Conservation (phyloP, 2,113 vertebrate genomes). For the Rhipidura dahli region DNA sequence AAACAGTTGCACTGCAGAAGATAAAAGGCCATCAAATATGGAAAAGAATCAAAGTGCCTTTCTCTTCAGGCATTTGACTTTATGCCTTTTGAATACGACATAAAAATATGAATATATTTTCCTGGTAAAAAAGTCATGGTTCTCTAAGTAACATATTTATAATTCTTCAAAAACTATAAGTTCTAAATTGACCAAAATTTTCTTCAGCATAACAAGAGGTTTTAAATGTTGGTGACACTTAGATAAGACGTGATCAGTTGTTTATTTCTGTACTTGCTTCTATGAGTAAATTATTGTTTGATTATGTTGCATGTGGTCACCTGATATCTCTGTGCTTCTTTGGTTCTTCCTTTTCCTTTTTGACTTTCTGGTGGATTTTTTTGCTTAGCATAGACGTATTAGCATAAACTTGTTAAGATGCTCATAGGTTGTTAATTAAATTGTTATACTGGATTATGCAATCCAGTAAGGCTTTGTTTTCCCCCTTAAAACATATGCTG, state of each 20-base stretch:
- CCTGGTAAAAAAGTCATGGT: neutral
- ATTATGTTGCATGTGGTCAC: neutral
- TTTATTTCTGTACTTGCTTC: neutral
- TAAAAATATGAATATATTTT: neutral
- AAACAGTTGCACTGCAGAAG: neutral
- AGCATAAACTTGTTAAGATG: neutral
- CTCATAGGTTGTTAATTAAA: neutral
- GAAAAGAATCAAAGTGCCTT: neutral
- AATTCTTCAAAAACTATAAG: neutral
- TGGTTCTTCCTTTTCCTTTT: neutral
- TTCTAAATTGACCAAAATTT: neutral
- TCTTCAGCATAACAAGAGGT: neutral
- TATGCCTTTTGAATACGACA: neutral
- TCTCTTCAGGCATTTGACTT: neutral
- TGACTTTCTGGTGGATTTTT: neutral
- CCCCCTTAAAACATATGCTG: neutral
- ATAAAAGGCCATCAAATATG: neutral
- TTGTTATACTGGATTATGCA: neutral
- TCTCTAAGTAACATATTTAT: neutral
- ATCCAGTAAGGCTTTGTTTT: neutral
- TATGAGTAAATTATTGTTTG: neutral
- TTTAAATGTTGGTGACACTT: neutral
- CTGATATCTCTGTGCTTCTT: neutral
- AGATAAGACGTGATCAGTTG: neutral
- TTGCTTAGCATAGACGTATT: accelerated